Evolutionary conservation across 2,113 vertebrate genomes (phyloP).

Genomic region (Eudorcas thomsonii): DNA sequence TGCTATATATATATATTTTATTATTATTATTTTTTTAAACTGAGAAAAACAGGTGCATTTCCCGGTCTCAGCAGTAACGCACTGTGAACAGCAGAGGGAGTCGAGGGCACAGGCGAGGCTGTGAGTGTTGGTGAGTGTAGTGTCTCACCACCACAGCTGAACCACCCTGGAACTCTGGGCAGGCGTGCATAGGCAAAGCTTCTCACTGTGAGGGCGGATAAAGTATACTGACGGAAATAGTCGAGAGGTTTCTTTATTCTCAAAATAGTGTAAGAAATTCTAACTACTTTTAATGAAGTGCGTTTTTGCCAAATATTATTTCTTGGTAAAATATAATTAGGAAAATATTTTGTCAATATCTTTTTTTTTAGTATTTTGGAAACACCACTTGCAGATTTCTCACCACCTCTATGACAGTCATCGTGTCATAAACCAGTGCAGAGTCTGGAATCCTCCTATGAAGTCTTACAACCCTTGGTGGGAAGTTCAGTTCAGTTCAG

Average conservation of each 20-base stretch:
- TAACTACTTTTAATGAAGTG: background rate
- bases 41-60: background rate
- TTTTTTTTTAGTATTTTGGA: background rate
- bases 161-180: accelerated
- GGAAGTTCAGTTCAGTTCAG: background rate
- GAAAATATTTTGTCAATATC: background rate
- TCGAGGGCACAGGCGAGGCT: background rate
- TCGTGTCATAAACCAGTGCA: background rate
- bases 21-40: no score
- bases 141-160: background rate
- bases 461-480: background rate
- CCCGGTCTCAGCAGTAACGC: background rate
- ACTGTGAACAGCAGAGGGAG: conserved; percentile 55
- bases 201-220: accelerated
- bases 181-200: background rate
- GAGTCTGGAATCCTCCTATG: background rate
- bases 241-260: background rate
- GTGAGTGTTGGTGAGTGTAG: background rate
- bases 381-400: background rate
- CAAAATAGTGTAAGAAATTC: background rate
- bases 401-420: background rate
- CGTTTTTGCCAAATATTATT: background rate
- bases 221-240: background rate
- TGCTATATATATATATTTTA: background rate
- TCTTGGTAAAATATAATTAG: background rate